Percentiles rank a stretch among this genome's conserved stretches.
These are phyloP conservation scores for Echeneis naucrates DNA, from an alignment of 2,797 vertebrate genomes.

Conservation along the genomic window DNA sequence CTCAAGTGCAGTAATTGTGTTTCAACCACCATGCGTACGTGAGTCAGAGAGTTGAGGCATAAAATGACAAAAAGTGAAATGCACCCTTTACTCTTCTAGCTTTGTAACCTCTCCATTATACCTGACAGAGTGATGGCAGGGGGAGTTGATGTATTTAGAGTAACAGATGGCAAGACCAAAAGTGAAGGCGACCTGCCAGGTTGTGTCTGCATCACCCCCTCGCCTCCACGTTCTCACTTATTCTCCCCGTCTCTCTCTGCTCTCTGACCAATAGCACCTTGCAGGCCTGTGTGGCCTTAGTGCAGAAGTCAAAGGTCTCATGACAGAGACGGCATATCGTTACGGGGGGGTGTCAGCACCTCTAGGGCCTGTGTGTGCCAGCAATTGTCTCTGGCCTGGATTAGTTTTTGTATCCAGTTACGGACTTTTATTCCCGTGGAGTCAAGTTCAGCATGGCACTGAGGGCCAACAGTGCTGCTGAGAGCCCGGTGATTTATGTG, in stretches of 20 bases:
- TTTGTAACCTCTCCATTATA: constrained; percentile 25
- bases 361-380: constrained; percentile 72
- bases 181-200: constrained; percentile 48
- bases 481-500: constrained; percentile 84
- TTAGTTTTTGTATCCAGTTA: constrained; percentile 85
- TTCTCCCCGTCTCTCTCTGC: constrained; percentile 32
- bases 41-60: neutral
- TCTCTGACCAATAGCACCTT: constrained; percentile 65
- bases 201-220: constrained; percentile 61
- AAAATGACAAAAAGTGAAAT: constrained; percentile 1
- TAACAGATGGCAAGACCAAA: constrained; percentile 44
- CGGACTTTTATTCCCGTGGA: constrained; percentile 83
- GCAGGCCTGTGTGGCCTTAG: constrained; percentile 47
- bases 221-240: constrained; percentile 40
- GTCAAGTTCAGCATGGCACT: constrained; percentile 82
- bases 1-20: neutral
- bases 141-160: constrained; percentile 14
- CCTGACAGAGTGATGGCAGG: neutral
- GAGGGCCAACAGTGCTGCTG: constrained; percentile 75
- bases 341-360: constrained; percentile 73
- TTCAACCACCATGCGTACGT: neutral
- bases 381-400: constrained; percentile 83
- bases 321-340: constrained; percentile 67
- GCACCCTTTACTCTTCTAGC: neutral
- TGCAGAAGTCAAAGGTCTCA: constrained; percentile 68